A percentile compares a stretch with the other conserved stretches of the same genome.
phyloP scores from a whole-genome alignment of 2,888 invertebrate species.

The Pycnomerus fuliginosus region DNA sequence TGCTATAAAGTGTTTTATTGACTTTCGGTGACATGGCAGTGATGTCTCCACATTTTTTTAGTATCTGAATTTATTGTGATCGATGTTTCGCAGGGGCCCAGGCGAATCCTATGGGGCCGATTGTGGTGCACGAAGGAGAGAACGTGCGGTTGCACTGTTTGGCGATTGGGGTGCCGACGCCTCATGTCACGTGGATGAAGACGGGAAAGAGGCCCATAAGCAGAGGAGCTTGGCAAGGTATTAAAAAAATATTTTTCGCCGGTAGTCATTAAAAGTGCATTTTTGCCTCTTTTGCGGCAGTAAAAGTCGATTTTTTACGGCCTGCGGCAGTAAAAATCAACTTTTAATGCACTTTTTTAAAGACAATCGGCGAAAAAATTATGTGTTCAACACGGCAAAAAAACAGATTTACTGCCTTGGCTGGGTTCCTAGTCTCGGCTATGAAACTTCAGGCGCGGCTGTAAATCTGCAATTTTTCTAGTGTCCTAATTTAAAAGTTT shows the following conservation, averaged over 20 bases:
- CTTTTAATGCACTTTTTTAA: too few species aligned
- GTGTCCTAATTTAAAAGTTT: too few species aligned
- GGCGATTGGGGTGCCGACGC: slow-evolving; percentile 75
- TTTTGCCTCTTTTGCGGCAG: too few species aligned
- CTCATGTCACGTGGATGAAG: slow-evolving; percentile 76
- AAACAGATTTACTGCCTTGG: too few species aligned
- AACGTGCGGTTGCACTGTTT: slow-evolving; percentile 81
- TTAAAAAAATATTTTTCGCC: slow-evolving; percentile 4
- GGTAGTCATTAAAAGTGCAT: too few species aligned
- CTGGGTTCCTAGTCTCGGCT: too few species aligned
- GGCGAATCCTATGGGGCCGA: slow-evolving; percentile 51
- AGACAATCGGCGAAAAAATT: too few species aligned
- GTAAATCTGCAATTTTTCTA: too few species aligned
- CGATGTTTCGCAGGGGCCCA: slow-evolving; percentile 34
- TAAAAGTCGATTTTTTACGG: too few species aligned
- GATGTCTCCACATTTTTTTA: slow-evolving; percentile 14
- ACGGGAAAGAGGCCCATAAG: slow-evolving; percentile 64
- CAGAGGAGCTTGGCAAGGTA: slow-evolving; percentile 66
- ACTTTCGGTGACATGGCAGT: slow-evolving; percentile 12
- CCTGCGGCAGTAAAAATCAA: too few species aligned
- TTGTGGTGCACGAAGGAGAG: slow-evolving; percentile 77
- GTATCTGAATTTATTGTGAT: slow-evolving; percentile 6
- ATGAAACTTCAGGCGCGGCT: too few species aligned
- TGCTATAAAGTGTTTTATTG: slow-evolving; percentile 6
- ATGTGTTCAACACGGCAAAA: too few species aligned